Conservation (phyloP, 64 coral and sea anemone genomes). For the Dendronephthya gigantea region DNA sequence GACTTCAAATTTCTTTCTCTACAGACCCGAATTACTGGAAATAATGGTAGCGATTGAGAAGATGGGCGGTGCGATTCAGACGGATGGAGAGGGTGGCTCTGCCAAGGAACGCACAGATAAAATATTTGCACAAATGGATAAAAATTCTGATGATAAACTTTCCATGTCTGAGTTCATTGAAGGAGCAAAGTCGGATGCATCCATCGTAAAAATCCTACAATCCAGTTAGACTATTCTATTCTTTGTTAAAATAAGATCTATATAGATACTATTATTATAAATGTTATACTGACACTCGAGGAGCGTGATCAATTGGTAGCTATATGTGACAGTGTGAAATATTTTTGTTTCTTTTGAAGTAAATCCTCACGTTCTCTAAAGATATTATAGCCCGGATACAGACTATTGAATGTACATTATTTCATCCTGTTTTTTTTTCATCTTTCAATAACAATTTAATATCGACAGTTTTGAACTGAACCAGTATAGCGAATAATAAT, state of each 20-base stretch:
- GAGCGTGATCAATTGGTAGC: no score
- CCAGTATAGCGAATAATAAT: no score
- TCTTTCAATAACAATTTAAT: no score
- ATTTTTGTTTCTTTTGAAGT: no score
- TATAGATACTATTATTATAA: no score
- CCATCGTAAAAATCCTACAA: slow-evolving; percentile 9
- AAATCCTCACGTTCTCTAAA: no score
- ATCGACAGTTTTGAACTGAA: no score
- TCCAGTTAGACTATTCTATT: neutral
- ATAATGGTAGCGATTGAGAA: slow-evolving; percentile 2
- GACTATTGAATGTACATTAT: no score
- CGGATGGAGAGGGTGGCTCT: neutral
- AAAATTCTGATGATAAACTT: slow-evolving; percentile 5
- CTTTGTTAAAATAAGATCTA: neutral
- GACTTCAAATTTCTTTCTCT: neutral
- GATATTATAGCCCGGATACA: no score
- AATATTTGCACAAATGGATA: slow-evolving; percentile 10
- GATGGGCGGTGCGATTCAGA: neutral
- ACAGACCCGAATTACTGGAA: neutral
- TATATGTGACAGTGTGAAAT: no score
- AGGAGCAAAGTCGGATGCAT: neutral
- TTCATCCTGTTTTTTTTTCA: no score
- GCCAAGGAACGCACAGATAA: slow-evolving; percentile 2
- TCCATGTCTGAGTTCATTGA: slow-evolving; percentile 7
- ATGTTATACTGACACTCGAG: no score